phyloP scores from a whole-genome alignment of 2,888 invertebrate genomes.

The Girardia tigrina region DNA sequence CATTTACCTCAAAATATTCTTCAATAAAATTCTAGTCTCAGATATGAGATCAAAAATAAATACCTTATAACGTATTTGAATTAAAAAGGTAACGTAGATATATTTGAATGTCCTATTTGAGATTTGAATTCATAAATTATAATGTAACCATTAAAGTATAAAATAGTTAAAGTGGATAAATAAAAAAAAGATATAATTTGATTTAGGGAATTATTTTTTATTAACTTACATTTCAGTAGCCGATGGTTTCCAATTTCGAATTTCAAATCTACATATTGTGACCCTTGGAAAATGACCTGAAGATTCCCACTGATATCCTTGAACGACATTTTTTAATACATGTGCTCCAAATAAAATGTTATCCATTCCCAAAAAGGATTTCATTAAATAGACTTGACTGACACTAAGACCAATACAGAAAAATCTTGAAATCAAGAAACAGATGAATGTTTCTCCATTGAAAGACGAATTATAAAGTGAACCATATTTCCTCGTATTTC shows the following conservation, averaged over 20 bases:
- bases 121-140: too few relatives aligned
- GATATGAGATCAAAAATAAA: too few relatives aligned
- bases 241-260: background rate
- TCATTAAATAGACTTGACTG: background rate
- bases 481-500: background rate
- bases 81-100: too few relatives aligned
- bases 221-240: background rate
- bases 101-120: too few relatives aligned
- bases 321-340: background rate
- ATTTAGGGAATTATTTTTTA: too few relatives aligned
- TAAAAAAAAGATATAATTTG: too few relatives aligned
- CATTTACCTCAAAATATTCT: too few relatives aligned
- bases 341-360: background rate
- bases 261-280: background rate
- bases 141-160: too few relatives aligned
- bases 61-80: too few relatives aligned
- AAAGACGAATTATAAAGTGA: background rate
- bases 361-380: background rate
- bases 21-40: too few relatives aligned
- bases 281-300: slow-evolving; percentile 6
- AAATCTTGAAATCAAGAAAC: background rate
- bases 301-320: slow-evolving; percentile 1
- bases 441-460: background rate
- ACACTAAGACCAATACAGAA: background rate
- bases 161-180: too few relatives aligned